Evolutionary conservation across 2,888 invertebrate species (phyloP), one percentile per base, ranked within the genome.

Genomic region (Trichogramma dendrolimi): DNA sequence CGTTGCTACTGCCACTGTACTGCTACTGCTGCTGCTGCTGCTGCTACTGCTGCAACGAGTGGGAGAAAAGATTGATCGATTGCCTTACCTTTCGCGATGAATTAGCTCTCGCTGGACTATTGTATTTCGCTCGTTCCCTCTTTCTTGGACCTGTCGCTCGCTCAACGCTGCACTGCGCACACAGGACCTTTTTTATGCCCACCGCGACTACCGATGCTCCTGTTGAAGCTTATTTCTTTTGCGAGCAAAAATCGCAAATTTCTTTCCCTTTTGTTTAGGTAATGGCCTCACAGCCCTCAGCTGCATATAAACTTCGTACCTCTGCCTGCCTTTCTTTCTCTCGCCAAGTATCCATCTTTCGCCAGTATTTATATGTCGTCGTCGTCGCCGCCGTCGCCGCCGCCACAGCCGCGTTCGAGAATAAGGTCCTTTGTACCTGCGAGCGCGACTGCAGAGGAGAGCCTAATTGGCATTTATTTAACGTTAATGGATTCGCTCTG

Each of bases 31-130:
- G 47, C 63, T 43, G 38, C 46, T 66, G 66, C 61, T 64, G 53
- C 61, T 62, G 64, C 58, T 52, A 60, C 64, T 41, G 49, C 14
- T 11, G 51, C 11, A 4, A 47, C 44, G 5, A 48, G 60, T 27
- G 27, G 55, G 58, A 64, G 60, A 27, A 67, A 66, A 67, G 75
- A 76, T 77, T 77, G 76, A 78, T 78, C 74, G 77, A 78, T 77
- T 72, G 71, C 64, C 69, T 64, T 65, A 67, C 68, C 64, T 59
- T 58, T 64, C 69, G 71, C 73, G 74, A 76, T 76, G 74, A 75
- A 77, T 77, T 73, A 69, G 65, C 66, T 58, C 67, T 61, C 68
- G 67, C 40, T 4, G 43, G n/a, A 58, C 66, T 66, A 67, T 68
- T 67, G 71, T 69, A 75, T 73, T 74, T 74, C 70, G 66, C 65